Evolutionary conservation across 2,888 invertebrate genomes (phyloP).

Genomic region (Pediacus dermestoides): DNA sequence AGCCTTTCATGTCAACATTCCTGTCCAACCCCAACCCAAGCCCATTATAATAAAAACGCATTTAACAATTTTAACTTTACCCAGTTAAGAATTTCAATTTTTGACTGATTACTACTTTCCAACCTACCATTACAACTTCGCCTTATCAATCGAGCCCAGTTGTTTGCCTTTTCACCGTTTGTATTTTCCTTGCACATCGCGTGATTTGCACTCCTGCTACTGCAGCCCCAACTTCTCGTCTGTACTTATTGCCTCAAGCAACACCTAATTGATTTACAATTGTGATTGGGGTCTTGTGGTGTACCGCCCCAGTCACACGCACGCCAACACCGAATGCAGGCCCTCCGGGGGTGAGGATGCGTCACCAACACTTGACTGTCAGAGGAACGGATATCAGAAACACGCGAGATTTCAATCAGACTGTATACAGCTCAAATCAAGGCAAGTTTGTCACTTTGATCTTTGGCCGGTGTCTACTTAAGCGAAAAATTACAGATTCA

Average conservation of each 20-base stretch:
- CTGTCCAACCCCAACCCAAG: no score
- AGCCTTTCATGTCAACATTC: no score
- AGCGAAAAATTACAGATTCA: constrained; percentile 8
- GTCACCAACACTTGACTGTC: constrained; percentile 6
- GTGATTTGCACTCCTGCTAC: no score
- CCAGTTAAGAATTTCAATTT: constrained; percentile 4
- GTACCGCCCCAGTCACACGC: constrained; percentile 8
- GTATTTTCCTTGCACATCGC: neutral
- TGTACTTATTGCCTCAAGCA: constrained; percentile 4
- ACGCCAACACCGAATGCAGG: constrained; percentile 4
- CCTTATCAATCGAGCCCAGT: constrained; percentile 2
- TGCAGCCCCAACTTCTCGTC: no score
- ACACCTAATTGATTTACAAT: constrained; percentile 9
- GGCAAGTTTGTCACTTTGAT: constrained; percentile 6
- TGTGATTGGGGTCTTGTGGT: constrained; percentile 9
- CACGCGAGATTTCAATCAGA: constrained; percentile 9
- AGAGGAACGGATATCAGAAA: constrained; percentile 5
- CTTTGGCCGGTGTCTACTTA: neutral
- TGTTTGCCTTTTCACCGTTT: constrained; percentile 5
- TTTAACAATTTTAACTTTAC: neutral
- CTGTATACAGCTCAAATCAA: constrained; percentile 3
- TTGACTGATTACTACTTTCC: constrained; percentile 5
- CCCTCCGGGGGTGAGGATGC: constrained; percentile 6
- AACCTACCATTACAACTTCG: constrained; percentile 5
- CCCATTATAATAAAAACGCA: no score